Conservation (phyloP, 1,140 invertebrate genomes). For the Ostrea edulis region DNA sequence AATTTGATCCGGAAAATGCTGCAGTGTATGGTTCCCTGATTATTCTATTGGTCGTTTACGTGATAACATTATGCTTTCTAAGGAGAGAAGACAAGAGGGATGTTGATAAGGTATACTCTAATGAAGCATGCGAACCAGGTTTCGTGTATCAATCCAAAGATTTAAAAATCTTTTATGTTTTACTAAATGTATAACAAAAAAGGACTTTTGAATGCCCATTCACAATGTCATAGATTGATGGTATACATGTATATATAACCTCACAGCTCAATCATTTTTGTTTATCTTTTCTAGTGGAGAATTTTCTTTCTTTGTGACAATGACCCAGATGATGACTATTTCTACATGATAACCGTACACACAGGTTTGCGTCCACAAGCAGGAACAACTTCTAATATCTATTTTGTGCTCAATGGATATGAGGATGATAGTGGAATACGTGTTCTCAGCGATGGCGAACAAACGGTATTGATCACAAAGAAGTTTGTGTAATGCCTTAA, state of each 20-base stretch:
- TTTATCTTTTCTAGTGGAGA: constrained; percentile 65
- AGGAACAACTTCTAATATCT: constrained; percentile 71
- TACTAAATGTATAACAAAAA: no score
- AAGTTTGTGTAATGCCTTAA: no score
- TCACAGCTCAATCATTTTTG: neutral
- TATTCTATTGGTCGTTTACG: constrained; percentile 74
- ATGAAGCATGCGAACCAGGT: neutral
- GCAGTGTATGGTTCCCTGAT: constrained; percentile 77
- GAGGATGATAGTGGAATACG: constrained; percentile 67
- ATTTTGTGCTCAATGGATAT: constrained; percentile 71
- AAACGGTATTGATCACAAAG: neutral
- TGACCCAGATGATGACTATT: constrained; percentile 65
- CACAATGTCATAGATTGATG: neutral
- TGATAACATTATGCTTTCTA: neutral
- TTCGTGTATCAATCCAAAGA: neutral
- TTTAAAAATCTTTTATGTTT: neutral
- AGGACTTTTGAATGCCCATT: neutral
- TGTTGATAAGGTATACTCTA: neutral
- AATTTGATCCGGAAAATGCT: constrained; percentile 67
- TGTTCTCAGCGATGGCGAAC: constrained; percentile 64
- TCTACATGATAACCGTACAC: constrained; percentile 72
- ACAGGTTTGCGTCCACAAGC: constrained; percentile 69
- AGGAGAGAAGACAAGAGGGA: constrained; percentile 24
- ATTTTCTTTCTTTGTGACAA: constrained; percentile 70
- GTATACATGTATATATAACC: no score